Evolutionary conservation across 2,113 vertebrate species (phyloP).

Genomic region (Athene noctua): DNA sequence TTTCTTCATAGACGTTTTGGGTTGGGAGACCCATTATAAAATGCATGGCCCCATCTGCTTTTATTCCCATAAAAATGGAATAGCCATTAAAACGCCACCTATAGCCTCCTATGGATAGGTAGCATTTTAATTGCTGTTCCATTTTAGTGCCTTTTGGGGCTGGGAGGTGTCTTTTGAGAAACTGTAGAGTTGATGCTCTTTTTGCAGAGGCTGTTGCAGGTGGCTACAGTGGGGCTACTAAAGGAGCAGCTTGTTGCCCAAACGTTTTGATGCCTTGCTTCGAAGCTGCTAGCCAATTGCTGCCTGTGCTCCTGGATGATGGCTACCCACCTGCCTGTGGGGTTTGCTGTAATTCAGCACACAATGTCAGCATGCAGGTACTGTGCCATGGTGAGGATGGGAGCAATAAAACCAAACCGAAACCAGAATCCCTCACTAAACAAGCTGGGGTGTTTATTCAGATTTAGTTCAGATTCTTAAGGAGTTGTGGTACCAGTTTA

Average conservation of each 20-base stretch:
- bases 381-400: not conserved
- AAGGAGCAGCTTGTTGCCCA: not conserved
- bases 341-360: not conserved
- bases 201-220: not conserved
- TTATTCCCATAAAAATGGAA: not conserved
- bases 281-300: not conserved
- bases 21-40: not conserved
- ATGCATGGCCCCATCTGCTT: not conserved
- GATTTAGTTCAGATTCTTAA: not conserved
- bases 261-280: not conserved
- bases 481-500: not conserved
- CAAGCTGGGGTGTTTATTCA: not conserved
- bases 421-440: not conserved
- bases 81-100: not conserved
- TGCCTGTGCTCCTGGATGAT: not conserved
- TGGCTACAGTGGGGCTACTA: not conserved
- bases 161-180: not conserved
- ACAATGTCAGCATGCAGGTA: fast-evolving
- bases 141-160: not conserved
- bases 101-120: not conserved
- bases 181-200: not conserved
- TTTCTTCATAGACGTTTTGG: not conserved
- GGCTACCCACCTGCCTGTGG: not conserved
- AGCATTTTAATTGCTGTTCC: not conserved
- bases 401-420: not conserved